Percentiles rank a stretch among this genome's conserved stretches.
phyloP scores from a whole-genome alignment of 2,888 invertebrate species.

The Cordylochernes scorpioides region DNA sequence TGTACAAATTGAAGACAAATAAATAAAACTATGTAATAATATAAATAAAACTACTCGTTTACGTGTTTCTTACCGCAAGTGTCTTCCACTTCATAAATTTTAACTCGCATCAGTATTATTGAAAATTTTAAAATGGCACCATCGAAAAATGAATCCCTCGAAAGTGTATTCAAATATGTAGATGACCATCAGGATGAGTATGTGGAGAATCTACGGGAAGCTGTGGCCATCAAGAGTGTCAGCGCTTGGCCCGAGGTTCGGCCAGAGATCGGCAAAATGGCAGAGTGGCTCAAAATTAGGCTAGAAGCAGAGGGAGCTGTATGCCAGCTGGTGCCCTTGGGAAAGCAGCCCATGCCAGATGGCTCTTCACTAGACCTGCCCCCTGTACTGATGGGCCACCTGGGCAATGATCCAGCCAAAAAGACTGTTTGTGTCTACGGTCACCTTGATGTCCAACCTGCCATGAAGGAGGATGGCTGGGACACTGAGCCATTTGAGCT shows the following conservation, averaged over 20 bases:
- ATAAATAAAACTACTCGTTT: too few relatives aligned
- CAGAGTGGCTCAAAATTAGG: conserved; percentile 58
- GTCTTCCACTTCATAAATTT: too few relatives aligned
- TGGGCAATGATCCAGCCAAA: conserved; percentile 56
- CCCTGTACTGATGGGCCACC: conserved; percentile 47
- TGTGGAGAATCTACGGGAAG: conserved; percentile 47
- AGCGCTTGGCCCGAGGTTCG: conserved; percentile 64
- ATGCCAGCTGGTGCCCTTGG: conserved; percentile 45
- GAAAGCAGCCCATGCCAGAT: conserved; percentile 35
- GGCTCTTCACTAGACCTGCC: conserved; percentile 48
- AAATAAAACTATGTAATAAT: too few relatives aligned
- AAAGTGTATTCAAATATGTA: conserved; percentile 36
- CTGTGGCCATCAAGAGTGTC: conserved; percentile 80
- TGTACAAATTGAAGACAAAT: too few relatives aligned
- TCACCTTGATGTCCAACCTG: conserved; percentile 94
- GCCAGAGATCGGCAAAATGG: conserved; percentile 52
- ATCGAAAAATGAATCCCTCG: too few relatives aligned
- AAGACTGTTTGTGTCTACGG: conserved; percentile 85
- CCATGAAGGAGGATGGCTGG: conserved; percentile 67
- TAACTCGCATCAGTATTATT: too few relatives aligned
- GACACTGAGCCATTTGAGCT: conserved; percentile 73
- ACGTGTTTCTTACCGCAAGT: too few relatives aligned
- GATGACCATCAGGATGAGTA: conserved; percentile 47
- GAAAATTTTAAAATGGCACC: too few relatives aligned
- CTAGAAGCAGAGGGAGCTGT: conserved; percentile 31